These are phyloP conservation scores for Hirtodrosophila alboralis DNA, from an alignment of 2,888 invertebrate species.

Conservation along the genomic window DNA sequence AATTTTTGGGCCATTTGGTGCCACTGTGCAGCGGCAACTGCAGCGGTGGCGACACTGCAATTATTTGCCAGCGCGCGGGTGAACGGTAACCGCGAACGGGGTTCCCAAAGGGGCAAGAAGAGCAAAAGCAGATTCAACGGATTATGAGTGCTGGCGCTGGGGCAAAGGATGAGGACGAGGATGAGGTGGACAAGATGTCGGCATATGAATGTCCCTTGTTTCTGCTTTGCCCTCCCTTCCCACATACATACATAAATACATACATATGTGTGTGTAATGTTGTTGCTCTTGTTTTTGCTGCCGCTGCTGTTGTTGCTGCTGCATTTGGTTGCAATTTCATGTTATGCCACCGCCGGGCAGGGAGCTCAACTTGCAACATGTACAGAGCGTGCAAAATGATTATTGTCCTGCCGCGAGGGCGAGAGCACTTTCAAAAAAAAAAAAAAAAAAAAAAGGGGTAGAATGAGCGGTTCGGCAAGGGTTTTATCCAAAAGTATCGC, in stretches of 20 bases:
- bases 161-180: constrained; percentile 14
- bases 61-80: constrained; percentile 60
- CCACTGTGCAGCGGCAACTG: constrained; percentile 50
- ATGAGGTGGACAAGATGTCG: constrained; percentile 42
- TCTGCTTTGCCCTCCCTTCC: background rate
- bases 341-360: constrained; percentile 62
- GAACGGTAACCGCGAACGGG: constrained; percentile 24
- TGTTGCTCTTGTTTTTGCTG: constrained; percentile 40
- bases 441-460: no score
- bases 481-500: constrained; percentile 38
- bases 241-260: background rate
- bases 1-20: background rate
- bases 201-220: constrained; percentile 49
- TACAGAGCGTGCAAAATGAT: constrained; percentile 66
- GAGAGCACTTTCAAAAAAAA: constrained; percentile 9
- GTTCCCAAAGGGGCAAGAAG: constrained; percentile 7
- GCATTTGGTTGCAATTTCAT: constrained; percentile 59
- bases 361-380: constrained; percentile 19
- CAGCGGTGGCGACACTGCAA: constrained; percentile 57
- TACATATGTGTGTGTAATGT: constrained; percentile 37
- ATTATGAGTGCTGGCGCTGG: constrained; percentile 71
- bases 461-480: no score
- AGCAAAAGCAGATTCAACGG: constrained; percentile 50
- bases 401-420: constrained; percentile 53
- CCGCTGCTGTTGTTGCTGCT: constrained; percentile 27